Evolutionary conservation across 2,888 invertebrate genomes (phyloP), one percentile per base, ranked within the genome.

Genomic region (Spilosoma lubricipeda): DNA sequence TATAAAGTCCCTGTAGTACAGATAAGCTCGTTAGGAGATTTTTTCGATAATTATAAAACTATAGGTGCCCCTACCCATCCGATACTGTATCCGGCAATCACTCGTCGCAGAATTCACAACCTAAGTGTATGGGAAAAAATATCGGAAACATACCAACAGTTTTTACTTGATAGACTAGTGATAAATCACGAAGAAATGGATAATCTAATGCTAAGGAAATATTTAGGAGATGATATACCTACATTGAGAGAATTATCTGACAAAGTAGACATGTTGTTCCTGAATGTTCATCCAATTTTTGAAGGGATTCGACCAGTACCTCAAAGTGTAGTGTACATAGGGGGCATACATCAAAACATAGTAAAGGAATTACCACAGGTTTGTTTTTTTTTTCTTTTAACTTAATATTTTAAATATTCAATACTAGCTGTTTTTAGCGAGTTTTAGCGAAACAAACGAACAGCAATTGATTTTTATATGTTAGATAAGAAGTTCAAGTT

Each of bases 1-100:
- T 86, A 72, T 13, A 78, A 84, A 67, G 73, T 78, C 0, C 91
- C 91, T 0, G 84, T 87, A 0, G 90, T 92, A 52, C 82, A 82
- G 72, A 75, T 92, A 0, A 90, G 90, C 78, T 91, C 91, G 0
- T 80, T 89, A 0, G 86, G 87, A 23, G 80, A 80, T 1, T 30
- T 78, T 0, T 27, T 77, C 36, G 80, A 82, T 23, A 83, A 85
- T 45, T 83, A 81, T 69, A 79, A 80, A 33, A 66, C 69, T 5
- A 71, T 90, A 1, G 91, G 91, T 11, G 86, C 87, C 23, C 83
- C 89, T 8, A 66, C 59, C 0, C 89, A 91, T 78, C 89, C 89
- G 0, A 27, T 89, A 0, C 70, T 92, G 0, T 89, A 89, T 68
- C 88, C 89, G 59, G 42, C 59, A 20, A 4, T 77, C 3, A 36